Conservation (phyloP, 1,140 invertebrate species). For the Drosophila tsacasi region DNA sequence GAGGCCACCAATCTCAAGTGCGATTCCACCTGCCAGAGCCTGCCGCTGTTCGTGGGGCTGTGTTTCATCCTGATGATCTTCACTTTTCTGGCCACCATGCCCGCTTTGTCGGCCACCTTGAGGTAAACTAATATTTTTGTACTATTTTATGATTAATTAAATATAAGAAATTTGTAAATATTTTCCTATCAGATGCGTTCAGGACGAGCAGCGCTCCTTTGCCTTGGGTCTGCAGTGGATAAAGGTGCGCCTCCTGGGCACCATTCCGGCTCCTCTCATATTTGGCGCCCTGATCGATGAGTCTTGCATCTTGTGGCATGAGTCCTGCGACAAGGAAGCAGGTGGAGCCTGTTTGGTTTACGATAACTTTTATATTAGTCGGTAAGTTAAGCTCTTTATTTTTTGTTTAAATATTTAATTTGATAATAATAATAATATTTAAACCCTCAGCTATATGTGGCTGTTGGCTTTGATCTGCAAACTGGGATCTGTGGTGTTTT, state of each 20-base stretch:
- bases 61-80: constrained; percentile 91
- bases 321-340: constrained; percentile 86
- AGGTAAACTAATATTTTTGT: constrained; percentile 85
- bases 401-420: neutral
- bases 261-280: constrained; percentile 94
- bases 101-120: constrained; percentile 91
- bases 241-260: constrained; percentile 91
- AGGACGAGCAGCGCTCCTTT: constrained; percentile 93
- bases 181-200: constrained; percentile 88
- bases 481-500: constrained; percentile 88
- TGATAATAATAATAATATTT: neutral
- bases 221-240: constrained; percentile 95
- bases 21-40: constrained; percentile 87
- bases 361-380: constrained; percentile 90
- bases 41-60: constrained; percentile 89
- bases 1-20: constrained; percentile 86
- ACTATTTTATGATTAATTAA: too few relatives aligned
- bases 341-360: constrained; percentile 89
- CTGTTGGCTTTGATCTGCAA: constrained; percentile 88
- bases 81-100: constrained; percentile 92
- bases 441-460: constrained; percentile 88
- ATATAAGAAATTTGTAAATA: too few relatives aligned
- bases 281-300: constrained; percentile 94
- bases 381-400: constrained; percentile 82
- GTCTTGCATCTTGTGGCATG: constrained; percentile 92